These are phyloP conservation scores for Leucosticte australis DNA, from an alignment of 2,113 vertebrate genomes.

Conservation along the genomic window DNA sequence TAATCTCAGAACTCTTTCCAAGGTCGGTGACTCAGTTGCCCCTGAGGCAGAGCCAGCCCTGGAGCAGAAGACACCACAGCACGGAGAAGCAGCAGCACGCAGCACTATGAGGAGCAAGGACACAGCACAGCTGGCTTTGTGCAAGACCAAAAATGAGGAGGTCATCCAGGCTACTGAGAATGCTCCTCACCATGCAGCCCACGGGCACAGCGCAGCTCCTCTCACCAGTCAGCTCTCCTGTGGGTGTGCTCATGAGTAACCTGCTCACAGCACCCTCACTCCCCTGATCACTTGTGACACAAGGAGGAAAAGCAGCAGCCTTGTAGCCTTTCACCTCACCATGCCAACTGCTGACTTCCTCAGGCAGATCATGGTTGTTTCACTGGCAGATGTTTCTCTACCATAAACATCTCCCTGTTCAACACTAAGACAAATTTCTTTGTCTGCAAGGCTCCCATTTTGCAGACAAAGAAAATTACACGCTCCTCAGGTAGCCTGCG, in stretches of 20 bases:
- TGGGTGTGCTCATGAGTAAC: fast-evolving
- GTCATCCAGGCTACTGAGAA: neutral
- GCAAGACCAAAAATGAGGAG: fast-evolving
- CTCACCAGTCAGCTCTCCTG: fast-evolving
- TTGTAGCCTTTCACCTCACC: neutral
- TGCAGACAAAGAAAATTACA: neutral
- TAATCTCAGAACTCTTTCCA: neutral
- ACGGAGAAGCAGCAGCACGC: fast-evolving
- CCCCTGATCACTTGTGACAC: neutral
- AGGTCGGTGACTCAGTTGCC: neutral
- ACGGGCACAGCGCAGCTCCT: fast-evolving
- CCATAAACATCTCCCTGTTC: neutral
- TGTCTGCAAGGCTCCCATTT: neutral
- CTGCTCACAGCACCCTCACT: neutral
- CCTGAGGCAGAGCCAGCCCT: neutral
- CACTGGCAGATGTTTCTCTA: neutral
- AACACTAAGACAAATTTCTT: neutral
- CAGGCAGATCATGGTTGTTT: neutral
- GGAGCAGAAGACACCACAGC: neutral
- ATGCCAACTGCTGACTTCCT: neutral
- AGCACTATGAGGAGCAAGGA: neutral
- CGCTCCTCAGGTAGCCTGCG: fast-evolving
- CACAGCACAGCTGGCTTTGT: fast-evolving
- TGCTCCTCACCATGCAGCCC: fast-evolving
- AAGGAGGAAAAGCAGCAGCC: neutral